Evolutionary conservation across 2,888 invertebrate genomes (phyloP).

Genomic region (Oasisia sp.): DNA sequence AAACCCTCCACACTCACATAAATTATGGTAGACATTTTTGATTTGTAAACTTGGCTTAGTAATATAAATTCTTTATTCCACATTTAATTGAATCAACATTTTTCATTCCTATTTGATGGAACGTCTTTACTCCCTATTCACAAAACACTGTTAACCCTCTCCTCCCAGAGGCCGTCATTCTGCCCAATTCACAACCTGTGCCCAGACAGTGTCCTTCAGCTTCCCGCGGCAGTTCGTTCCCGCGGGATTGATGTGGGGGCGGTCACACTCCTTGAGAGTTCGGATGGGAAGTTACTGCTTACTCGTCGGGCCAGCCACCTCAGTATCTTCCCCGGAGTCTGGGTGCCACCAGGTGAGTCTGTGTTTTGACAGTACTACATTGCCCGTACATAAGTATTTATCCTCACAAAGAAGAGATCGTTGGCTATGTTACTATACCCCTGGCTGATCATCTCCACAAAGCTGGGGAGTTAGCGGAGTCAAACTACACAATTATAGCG

Average conservation of each 20-base stretch:
- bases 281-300: constrained; percentile 64
- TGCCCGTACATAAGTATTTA: too few relatives aligned
- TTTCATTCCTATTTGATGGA: neutral
- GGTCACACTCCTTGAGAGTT: constrained; percentile 63
- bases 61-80: neutral
- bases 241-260: constrained; percentile 63
- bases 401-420: too few relatives aligned
- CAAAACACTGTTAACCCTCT: neutral
- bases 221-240: constrained; percentile 46
- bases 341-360: constrained; percentile 66
- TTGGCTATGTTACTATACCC: too few relatives aligned
- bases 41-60: neutral
- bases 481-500: too few relatives aligned
- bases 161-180: constrained; percentile 56
- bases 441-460: too few relatives aligned
- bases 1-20: too few relatives aligned
- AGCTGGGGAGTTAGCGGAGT: too few relatives aligned
- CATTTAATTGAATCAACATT: neutral
- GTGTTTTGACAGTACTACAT: too few relatives aligned
- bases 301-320: constrained; percentile 64
- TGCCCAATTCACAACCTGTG: constrained; percentile 56
- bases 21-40: too few relatives aligned
- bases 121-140: neutral
- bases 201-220: constrained; percentile 27
- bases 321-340: constrained; percentile 66